Evolutionary conservation across 2,113 vertebrate species (phyloP), one percentile per base, ranked within the genome.

Genomic region (Platanista minor): DNA sequence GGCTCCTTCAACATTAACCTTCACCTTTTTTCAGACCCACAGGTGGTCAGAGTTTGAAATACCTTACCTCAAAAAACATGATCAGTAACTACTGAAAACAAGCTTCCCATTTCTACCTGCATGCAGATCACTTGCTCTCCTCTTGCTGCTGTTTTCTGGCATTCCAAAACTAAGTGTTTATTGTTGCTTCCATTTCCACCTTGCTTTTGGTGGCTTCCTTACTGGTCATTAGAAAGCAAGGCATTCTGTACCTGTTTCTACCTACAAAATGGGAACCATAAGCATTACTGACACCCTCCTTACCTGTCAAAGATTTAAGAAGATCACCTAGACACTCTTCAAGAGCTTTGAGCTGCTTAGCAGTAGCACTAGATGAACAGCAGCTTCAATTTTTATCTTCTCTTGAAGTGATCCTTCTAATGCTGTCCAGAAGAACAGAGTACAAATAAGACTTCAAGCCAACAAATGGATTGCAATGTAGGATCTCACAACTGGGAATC

Each of bases 181-280:
- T 66, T 61, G 41, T 59, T 36, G 27, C n/a, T 41, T 59, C 64
- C 43, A 62, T 39, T 36, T 61, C 41, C 7, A 83, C 64, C 49
- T 75, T 83, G 57, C 29, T 81, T 49, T 25, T 17, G 25, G 54
- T 43, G 62, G 61, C n/a, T 33, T 80, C 57, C 31, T 71, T 83
- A 59, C 54, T 31, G 39, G 13, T 66, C 25, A 93, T 33, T 54
- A 93, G 72, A 78, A 95, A 92, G 87, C 31, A 78, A 95, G 90
- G 64, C 57, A 84, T 67, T 84, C 27, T 87, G 33, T 0, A 95
- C 57, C 29, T 39, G 49, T 93, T 96, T 97, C 95, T 97, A 96
- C 94, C 96, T 96, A 96, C 74, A 98, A 97, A 97, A 97, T 96
- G 97, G 96, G 96, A 97, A 97, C 97, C n/a, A n/a, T 81, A 91